These are phyloP conservation scores for Arion vulgaris DNA, from an alignment of 1,140 invertebrate species.

Conservation along the genomic window DNA sequence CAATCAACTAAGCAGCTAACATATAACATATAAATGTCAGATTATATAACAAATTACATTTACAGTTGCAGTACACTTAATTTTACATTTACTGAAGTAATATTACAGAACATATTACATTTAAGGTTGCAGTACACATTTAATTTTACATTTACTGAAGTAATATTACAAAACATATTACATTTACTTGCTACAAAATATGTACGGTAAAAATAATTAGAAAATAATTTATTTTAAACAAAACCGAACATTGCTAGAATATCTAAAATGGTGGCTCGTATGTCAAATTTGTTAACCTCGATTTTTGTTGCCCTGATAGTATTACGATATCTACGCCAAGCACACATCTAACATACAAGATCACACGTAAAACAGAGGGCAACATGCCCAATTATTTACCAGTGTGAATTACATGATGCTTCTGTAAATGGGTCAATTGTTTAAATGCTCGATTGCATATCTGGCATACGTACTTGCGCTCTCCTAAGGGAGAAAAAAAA, in stretches of 20 bases:
- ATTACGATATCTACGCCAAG: neutral
- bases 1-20: no score
- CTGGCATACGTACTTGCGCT: slow-evolving; percentile 80
- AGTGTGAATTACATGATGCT: slow-evolving; percentile 98
- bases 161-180: no score
- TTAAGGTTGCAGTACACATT: no score
- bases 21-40: no score
- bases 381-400: slow-evolving; percentile 54
- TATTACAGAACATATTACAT: no score
- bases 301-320: neutral
- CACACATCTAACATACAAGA: neutral
- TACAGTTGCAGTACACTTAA: no score
- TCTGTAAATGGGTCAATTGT: slow-evolving; percentile 97
- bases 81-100: no score
- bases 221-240: no score
- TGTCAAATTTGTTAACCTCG: neutral
- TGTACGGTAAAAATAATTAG: no score
- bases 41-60: no score
- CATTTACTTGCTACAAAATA: no score
- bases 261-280: neutral
- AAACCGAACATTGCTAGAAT: neutral
- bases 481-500: slow-evolving; percentile 6
- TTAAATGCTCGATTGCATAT: slow-evolving; percentile 99
- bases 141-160: no score
- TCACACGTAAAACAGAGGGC: neutral